Percentiles rank a stretch among this genome's conserved stretches.
These are phyloP conservation scores for Stichodactyla mertensii DNA, from an alignment of 64 coral and sea anemone species.

Conservation along the genomic window DNA sequence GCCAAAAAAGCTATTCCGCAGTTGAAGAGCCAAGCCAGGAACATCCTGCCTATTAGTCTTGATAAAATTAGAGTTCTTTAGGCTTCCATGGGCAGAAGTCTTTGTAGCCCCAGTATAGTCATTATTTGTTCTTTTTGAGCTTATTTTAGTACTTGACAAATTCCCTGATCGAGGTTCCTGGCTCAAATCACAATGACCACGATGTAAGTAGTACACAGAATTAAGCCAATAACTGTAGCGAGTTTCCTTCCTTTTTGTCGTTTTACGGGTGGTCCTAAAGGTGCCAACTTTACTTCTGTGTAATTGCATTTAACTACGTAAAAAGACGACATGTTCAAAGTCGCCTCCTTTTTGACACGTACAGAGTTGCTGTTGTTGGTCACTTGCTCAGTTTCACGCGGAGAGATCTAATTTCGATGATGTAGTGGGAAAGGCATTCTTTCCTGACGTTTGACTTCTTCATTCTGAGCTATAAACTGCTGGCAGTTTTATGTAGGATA, in stretches of 20 bases:
- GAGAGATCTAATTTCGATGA: not conserved
- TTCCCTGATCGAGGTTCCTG: not conserved
- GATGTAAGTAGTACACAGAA: conserved; percentile 1
- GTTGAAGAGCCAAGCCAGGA: not conserved
- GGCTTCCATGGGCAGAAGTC: not conserved
- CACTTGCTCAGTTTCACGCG: too few species aligned
- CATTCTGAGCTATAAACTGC: not conserved
- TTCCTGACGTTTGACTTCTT: not conserved
- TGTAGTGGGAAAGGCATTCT: not conserved
- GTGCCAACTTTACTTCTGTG: not conserved
- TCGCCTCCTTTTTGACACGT: not conserved
- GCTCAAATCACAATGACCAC: not conserved
- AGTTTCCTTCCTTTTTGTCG: conserved; percentile 7
- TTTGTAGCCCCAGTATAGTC: not conserved
- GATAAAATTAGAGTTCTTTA: not conserved
- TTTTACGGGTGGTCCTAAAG: conserved; percentile 18
- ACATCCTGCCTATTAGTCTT: not conserved
- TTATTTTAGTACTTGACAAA: not conserved
- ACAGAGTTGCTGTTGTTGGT: not conserved
- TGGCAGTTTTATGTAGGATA: not conserved
- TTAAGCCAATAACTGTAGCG: conserved; percentile 7
- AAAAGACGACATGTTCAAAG: not conserved
- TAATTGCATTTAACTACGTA: not conserved
- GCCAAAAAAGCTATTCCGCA: not conserved
- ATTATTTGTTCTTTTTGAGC: not conserved